phyloP scores from a whole-genome alignment of 1,140 invertebrate genomes.

The Subanguina moxae region DNA sequence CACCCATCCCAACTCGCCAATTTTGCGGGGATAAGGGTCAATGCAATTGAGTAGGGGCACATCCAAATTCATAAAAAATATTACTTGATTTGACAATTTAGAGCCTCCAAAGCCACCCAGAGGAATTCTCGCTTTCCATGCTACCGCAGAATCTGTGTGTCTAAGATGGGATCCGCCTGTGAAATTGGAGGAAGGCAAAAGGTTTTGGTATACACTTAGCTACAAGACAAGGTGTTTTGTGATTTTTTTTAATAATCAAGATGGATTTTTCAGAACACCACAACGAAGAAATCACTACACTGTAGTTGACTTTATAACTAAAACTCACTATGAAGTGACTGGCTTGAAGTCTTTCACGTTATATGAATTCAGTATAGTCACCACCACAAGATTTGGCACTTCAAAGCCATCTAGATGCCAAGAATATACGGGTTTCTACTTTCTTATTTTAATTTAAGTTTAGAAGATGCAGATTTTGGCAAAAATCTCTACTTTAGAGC shows the following conservation, averaged over 20 bases:
- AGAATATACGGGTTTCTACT: constrained; percentile 55
- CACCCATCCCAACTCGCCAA: too few relatives aligned
- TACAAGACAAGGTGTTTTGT: constrained; percentile 30
- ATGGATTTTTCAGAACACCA: constrained; percentile 39
- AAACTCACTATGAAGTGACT: constrained; percentile 48
- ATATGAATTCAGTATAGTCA: constrained; percentile 56
- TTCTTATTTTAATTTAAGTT: constrained; percentile 6
- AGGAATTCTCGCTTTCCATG: constrained; percentile 52
- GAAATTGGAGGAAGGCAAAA: constrained; percentile 47
- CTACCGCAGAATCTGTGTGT: constrained; percentile 56
- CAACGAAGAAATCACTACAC: constrained; percentile 50
- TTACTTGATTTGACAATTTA: not conserved
- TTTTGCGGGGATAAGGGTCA: too few relatives aligned
- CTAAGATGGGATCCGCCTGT: constrained; percentile 55
- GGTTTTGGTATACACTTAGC: constrained; percentile 58
- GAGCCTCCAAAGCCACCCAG: constrained; percentile 47
- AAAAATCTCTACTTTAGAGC: constrained; percentile 32
- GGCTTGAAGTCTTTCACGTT: constrained; percentile 55
- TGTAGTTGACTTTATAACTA: constrained; percentile 57
- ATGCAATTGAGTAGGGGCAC: too few relatives aligned
- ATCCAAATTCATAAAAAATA: not conserved
- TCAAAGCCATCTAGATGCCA: constrained; percentile 51
- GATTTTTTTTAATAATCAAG: constrained; percentile 5
- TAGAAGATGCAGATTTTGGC: not conserved
- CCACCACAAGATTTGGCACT: constrained; percentile 50